A percentile compares a stretch with the other conserved stretches of the same genome.
Conservation (phyloP, 2,888 invertebrate species). For the Nymphalis polychloros region DNA sequence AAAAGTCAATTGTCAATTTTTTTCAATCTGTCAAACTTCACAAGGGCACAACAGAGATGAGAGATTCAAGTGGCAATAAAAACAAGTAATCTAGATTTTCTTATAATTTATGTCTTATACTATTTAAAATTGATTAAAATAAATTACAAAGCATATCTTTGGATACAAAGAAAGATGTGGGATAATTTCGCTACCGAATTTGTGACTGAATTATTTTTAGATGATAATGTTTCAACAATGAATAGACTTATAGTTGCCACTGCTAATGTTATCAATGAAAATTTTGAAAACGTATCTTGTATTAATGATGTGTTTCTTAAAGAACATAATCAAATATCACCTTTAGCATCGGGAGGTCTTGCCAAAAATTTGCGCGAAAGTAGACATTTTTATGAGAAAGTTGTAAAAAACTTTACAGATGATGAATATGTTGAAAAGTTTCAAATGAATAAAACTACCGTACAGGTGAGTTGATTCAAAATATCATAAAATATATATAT, state of each 20-base stretch:
- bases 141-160: no score
- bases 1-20: no score
- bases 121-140: no score
- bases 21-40: no score
- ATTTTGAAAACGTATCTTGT: slow-evolving; percentile 58
- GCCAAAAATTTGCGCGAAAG: slow-evolving; percentile 29
- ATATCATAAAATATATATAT: not conserved
- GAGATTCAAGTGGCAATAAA: no score
- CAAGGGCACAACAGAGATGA: no score
- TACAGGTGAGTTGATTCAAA: slow-evolving; percentile 52
- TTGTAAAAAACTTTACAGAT: slow-evolving; percentile 55
- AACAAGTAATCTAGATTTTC: no score
- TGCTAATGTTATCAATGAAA: slow-evolving; percentile 65
- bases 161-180: slow-evolving; percentile 7
- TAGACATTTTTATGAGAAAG: slow-evolving; percentile 55
- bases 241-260: slow-evolving; percentile 66
- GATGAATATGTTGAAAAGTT: slow-evolving; percentile 60
- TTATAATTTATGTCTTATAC: no score
- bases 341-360: slow-evolving; percentile 25
- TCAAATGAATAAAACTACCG: slow-evolving; percentile 64
- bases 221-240: slow-evolving; percentile 61
- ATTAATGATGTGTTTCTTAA: slow-evolving; percentile 52
- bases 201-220: slow-evolving; percentile 66
- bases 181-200: slow-evolving; percentile 68
- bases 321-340: slow-evolving; percentile 41